Evolutionary conservation across 2,888 invertebrate species (phyloP), one percentile per base, ranked within the genome.

Genomic region (Ophion obscuratus): DNA sequence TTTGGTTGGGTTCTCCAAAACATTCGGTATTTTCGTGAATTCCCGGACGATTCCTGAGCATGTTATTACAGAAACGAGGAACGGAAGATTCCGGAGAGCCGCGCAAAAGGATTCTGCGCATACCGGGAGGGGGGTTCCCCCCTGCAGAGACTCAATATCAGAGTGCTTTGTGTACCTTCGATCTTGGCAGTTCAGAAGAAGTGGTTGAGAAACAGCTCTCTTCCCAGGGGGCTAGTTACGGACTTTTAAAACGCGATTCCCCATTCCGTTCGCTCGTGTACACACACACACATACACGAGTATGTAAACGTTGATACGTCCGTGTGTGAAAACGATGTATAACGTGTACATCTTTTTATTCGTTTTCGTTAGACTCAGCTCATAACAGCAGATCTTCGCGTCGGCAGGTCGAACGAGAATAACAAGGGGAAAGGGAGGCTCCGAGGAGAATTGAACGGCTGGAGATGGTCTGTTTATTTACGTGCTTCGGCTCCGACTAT

Each of bases 151-250:
- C 75, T 83, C 83, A 83, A 81, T 86, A 83, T 86, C 81, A 81
- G 27, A 31, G 68, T 31, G 61, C 64, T 84, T 36, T 57, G 73
- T 68, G 62, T 36, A 66, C 24, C 84, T 74, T 81, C 81, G 81
- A 81, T 84, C 78, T 81, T 70, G 81, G 75, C 81, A 67, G 81
- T 66, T 74, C 57, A 78, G 84, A 86, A 86, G 84, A 86, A 86
- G 86, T 84, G 86, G 86, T 81, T 81, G 86, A 83, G 86, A 86
- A 86, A 83, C 83, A 86, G 84, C 86, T 81, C 86, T 86, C 86
- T 87, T 86, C 86, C 87, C 87, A 87, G 86, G 87, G 87, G 87
- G 81, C 87, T 87, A 83, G 86, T 86, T 84, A 84, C 85, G 62
- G 84, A 84, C 84, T 87, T 77, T 87, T 77, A 79, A 86, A 84